A percentile compares a stretch with the other conserved stretches of the same genome.
Conservation (phyloP, 2,888 invertebrate species). For the Boloria euphrosyne region DNA sequence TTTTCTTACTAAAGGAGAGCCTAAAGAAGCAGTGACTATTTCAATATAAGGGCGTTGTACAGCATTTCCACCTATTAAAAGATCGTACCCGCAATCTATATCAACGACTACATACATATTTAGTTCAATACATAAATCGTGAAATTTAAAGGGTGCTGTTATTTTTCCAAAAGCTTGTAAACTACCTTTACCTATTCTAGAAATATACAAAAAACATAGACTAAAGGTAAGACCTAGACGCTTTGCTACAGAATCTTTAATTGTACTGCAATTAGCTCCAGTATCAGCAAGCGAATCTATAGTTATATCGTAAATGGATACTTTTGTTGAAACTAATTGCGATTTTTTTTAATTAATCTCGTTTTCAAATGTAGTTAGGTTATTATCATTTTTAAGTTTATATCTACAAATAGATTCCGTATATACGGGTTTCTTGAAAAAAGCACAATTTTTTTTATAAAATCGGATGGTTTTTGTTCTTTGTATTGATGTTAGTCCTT, state of each 20-base stretch:
- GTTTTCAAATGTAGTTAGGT: background rate
- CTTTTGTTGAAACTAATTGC: constrained; percentile 30
- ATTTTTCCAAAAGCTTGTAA: constrained; percentile 34
- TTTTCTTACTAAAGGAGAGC: constrained; percentile 23
- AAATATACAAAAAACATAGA: constrained; percentile 23
- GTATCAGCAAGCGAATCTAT: constrained; percentile 39
- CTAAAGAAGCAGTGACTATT: constrained; percentile 32
- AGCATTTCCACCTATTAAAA: constrained; percentile 35
- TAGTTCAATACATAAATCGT: constrained; percentile 39
- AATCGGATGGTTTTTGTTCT: too few relatives aligned
- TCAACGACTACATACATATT: constrained; percentile 37
- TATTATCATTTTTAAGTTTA: too few relatives aligned
- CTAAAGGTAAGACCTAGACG: constrained; percentile 22
- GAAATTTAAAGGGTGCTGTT: constrained; percentile 35
- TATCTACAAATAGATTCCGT: too few relatives aligned
- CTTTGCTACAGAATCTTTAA: constrained; percentile 37
- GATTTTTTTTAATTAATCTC: constrained; percentile 26
- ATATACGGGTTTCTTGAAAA: too few relatives aligned
- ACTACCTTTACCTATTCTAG: constrained; percentile 33
- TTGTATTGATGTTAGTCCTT: too few relatives aligned
- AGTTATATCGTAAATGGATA: constrained; percentile 23
- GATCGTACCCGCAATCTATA: constrained; percentile 20
- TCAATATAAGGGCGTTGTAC: constrained; percentile 33
- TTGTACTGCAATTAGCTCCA: constrained; percentile 40
- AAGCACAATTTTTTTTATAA: too few relatives aligned